Conservation (phyloP, 2,113 vertebrate species). For the Conger conger region DNA sequence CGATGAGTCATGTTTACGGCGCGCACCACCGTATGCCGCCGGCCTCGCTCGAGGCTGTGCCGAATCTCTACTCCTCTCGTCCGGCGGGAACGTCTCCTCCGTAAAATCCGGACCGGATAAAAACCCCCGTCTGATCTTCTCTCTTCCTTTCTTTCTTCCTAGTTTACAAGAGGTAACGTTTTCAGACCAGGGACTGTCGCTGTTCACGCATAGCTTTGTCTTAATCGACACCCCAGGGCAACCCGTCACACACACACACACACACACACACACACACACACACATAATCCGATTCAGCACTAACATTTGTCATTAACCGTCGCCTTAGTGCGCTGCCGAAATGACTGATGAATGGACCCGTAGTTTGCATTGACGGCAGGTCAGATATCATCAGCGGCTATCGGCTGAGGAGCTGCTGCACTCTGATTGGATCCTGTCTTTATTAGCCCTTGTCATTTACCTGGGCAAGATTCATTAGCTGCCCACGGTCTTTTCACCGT, state of each 20-base stretch:
- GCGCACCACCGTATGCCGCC: background rate
- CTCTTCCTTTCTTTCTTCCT: background rate
- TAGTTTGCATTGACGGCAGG: background rate
- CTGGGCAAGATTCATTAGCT: background rate
- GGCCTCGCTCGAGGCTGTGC: background rate
- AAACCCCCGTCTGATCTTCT: background rate
- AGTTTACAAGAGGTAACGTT: background rate
- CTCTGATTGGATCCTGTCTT: background rate
- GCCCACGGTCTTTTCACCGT: background rate
- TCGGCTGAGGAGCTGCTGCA: background rate
- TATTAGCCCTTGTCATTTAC: background rate
- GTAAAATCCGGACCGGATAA: background rate
- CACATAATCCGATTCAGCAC: too few relatives aligned
- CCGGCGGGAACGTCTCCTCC: background rate
- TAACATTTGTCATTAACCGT: background rate
- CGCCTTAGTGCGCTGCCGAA: background rate
- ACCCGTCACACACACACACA: background rate
- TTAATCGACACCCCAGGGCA: background rate
- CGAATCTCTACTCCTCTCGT: too few relatives aligned
- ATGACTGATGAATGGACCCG: background rate
- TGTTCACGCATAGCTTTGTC: too few relatives aligned
- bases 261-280: too few relatives aligned
- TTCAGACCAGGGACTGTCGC: background rate
- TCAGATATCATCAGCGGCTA: background rate
- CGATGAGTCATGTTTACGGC: background rate